phyloP scores from a whole-genome alignment of 1,140 invertebrate genomes.

The Drosophila ficusphila region DNA sequence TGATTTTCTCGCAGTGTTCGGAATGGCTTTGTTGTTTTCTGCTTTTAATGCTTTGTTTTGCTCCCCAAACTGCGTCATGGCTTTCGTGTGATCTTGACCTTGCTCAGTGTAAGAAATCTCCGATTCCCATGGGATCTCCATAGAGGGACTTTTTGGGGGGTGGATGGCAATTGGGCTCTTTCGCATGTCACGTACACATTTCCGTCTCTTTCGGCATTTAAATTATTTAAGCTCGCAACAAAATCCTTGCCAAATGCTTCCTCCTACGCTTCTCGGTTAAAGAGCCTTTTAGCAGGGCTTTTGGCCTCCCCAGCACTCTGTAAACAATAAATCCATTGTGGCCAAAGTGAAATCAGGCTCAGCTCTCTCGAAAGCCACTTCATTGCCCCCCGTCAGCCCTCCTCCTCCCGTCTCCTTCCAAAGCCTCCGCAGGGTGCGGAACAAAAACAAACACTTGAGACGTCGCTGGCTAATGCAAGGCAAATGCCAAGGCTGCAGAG shows the following conservation, averaged over 20 bases:
- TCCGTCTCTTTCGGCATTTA: slow-evolving; percentile 19
- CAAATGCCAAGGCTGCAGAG: slow-evolving; percentile 70
- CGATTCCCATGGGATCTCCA: slow-evolving; percentile 6
- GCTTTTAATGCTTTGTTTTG: slow-evolving; percentile 5
- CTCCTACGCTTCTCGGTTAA: slow-evolving; percentile 16
- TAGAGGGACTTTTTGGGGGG: background rate
- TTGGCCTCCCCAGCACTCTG: slow-evolving; percentile 22
- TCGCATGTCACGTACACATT: slow-evolving; percentile 33
- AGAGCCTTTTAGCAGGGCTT: slow-evolving; percentile 72
- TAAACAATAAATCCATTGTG: slow-evolving; percentile 82
- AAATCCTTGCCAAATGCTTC: slow-evolving; percentile 19
- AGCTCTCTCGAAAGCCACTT: slow-evolving; percentile 54
- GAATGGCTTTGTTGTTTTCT: slow-evolving; percentile 1
- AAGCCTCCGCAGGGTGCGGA: slow-evolving; percentile 26
- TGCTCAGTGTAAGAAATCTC: background rate
- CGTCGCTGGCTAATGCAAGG: slow-evolving; percentile 71
- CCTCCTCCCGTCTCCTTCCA: background rate
- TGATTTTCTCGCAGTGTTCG: background rate
- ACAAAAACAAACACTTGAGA: slow-evolving; percentile 73
- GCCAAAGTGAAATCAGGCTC: slow-evolving; percentile 80
- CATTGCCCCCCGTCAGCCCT: slow-evolving; percentile 17
- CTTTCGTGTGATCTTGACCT: slow-evolving; percentile 36
- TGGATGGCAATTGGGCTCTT: background rate
- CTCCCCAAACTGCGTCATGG: background rate
- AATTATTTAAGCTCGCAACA: slow-evolving; percentile 46